Conservation (phyloP, 2,888 invertebrate genomes). For the Lycaena phlaeas region DNA sequence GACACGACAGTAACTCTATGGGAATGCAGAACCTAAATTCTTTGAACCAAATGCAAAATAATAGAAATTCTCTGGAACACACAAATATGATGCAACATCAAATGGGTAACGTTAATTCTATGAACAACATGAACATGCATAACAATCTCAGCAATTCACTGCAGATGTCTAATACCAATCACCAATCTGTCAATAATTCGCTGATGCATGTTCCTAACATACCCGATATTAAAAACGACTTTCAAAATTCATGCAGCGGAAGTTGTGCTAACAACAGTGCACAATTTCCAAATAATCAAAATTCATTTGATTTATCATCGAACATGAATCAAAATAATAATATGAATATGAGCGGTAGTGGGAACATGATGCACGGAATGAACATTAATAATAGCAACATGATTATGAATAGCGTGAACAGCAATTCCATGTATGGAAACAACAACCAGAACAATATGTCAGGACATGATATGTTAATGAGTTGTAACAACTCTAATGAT, state of each 20-base stretch:
- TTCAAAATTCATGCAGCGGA: conserved; percentile 58
- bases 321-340: conserved; percentile 46
- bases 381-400: conserved; percentile 49
- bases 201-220: conserved; percentile 61
- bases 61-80: conserved; percentile 55
- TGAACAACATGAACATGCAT: conserved; percentile 59
- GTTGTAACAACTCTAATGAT: conserved; percentile 51
- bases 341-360: conserved; percentile 41
- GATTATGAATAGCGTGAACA: conserved; percentile 57
- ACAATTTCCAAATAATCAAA: conserved; percentile 49
- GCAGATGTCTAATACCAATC: conserved; percentile 52
- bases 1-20: conserved; percentile 55
- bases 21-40: conserved; percentile 53
- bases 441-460: conserved; percentile 43
- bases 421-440: conserved; percentile 43
- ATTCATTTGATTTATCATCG: conserved; percentile 53
- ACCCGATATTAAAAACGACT: conserved; percentile 64
- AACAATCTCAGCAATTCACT: conserved; percentile 47
- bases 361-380: conserved; percentile 56
- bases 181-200: conserved; percentile 50
- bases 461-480: conserved; percentile 58
- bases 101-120: conserved; percentile 46
- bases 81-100: conserved; percentile 59
- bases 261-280: conserved; percentile 51
- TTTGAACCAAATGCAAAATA: conserved; percentile 58